Conservation (phyloP, 2,888 invertebrate genomes). For the Boloria selene region DNA sequence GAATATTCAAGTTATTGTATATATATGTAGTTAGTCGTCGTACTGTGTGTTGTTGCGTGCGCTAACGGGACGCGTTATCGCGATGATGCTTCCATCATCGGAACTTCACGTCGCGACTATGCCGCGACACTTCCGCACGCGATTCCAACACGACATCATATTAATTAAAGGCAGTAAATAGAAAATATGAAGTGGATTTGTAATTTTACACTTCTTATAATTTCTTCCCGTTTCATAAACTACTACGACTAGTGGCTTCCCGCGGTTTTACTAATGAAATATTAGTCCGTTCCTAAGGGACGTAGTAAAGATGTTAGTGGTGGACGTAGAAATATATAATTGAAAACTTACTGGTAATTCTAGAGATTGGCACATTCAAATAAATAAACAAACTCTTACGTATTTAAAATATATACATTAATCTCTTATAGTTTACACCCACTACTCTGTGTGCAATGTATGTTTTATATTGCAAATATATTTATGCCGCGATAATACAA, state of each 20-base stretch:
- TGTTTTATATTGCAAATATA: too few relatives aligned
- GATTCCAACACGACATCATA: constrained; percentile 19
- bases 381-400: too few relatives aligned
- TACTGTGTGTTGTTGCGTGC: constrained; percentile 34
- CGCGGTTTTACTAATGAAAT: too few relatives aligned
- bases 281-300: too few relatives aligned
- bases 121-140: constrained; percentile 43
- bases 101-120: constrained; percentile 37
- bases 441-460: too few relatives aligned
- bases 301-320: too few relatives aligned
- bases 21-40: constrained; percentile 9
- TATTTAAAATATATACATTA: too few relatives aligned
- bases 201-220: not conserved
- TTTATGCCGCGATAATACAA: too few relatives aligned
- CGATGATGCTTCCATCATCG: constrained; percentile 37
- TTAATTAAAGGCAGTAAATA: constrained; percentile 7
- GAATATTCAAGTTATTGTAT: constrained; percentile 21
- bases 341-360: too few relatives aligned
- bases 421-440: too few relatives aligned
- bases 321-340: too few relatives aligned
- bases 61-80: constrained; percentile 38
- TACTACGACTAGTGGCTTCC: not conserved
- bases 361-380: too few relatives aligned
- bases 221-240: not conserved
- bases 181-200: not conserved